Conservation (phyloP, 2,888 invertebrate species). For the Lepidocyrtinus sp. region DNA sequence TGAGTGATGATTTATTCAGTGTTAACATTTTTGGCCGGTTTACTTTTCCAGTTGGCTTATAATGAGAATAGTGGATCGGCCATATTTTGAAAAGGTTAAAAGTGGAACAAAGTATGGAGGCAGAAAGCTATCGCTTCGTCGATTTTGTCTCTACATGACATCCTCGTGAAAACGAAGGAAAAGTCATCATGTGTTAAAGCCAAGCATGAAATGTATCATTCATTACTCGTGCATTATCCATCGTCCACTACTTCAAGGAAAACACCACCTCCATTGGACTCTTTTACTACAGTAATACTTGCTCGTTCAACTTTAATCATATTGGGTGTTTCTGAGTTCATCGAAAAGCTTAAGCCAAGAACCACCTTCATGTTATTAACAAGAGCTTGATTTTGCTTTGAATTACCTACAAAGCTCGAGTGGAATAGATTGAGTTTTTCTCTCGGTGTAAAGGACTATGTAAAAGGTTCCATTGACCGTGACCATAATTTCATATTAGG, state of each 20-base stretch:
- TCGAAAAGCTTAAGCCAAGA: conserved; percentile 1
- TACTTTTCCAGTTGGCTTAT: conserved; percentile 18
- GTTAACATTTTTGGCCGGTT: conserved; percentile 18
- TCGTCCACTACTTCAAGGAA: conserved; percentile 33
- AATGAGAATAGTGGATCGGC: not conserved
- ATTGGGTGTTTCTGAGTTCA: not conserved
- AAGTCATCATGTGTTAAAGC: not conserved
- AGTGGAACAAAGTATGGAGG: not conserved
- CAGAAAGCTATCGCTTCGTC: not conserved
- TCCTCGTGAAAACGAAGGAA: not conserved
- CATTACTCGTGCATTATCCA: conserved; percentile 25
- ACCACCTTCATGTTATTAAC: not conserved
- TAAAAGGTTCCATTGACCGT: conserved; percentile 51
- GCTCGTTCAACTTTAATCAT: conserved; percentile 18
- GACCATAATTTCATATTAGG: conserved; percentile 19
- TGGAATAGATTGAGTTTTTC: not conserved
- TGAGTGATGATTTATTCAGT: conserved; percentile 12
- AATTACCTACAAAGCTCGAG: not conserved
- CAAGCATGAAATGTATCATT: conserved; percentile 22
- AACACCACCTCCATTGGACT: conserved; percentile 6
- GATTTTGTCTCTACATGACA: conserved; percentile 1
- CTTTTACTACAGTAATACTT: not conserved
- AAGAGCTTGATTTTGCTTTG: conserved; percentile 5
- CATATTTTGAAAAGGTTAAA: not conserved
- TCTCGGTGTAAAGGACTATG: not conserved